Evolutionary conservation across 2,797 vertebrate species (phyloP), one percentile per base, ranked within the genome.

Genomic region (Odontamblyopus lacepedii): DNA sequence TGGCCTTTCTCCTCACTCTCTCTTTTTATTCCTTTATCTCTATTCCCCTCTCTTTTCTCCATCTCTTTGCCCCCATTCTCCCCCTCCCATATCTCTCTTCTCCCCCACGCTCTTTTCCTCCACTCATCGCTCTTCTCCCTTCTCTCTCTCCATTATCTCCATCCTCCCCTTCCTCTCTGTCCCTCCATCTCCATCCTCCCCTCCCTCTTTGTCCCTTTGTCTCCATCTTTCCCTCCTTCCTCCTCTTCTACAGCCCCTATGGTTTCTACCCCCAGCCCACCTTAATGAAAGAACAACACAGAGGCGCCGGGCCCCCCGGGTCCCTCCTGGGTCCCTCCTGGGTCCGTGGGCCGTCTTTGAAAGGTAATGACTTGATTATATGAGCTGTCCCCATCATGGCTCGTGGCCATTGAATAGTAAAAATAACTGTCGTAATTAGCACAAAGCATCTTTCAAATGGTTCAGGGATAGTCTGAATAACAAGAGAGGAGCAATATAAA

Each of bases 211-310:
- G 12, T 44, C 11, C 38, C 11, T 41, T 11, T 8, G 3, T 44
- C 41, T 12, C 41, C 41, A 11, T 44, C 41, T 11, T 9, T 41
- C 38, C 9, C 38, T 41, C 38, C 2, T 11, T 9, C 38, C 38
- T 44, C 38, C 38, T 41, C 38, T 9, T 41, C 2, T 41, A 41
- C 2, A 6, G 0, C 57, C 27, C 13, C 57, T 60, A 32, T 70
- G 78, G 75, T 60, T 4, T 16, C 13, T 15, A 79, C 76, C 75
- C 60, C 72, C 63, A 82, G 77, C 82, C 87, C 7, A 59, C 18
- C 7, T 68, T 88, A 90, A 90, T 89, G 89, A 88, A 90, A 89
- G 83, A 84, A 86, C 85, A 90, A 88, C 85, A 87, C 71, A 69
- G 78, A 80, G 81, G 77, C 77, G 78, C 75, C 73, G 23, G 23